Evolutionary conservation across 30 jellyfish, hydroid and myxozoan genomes (phyloP).

Genomic region (Pelagia noctiluca): DNA sequence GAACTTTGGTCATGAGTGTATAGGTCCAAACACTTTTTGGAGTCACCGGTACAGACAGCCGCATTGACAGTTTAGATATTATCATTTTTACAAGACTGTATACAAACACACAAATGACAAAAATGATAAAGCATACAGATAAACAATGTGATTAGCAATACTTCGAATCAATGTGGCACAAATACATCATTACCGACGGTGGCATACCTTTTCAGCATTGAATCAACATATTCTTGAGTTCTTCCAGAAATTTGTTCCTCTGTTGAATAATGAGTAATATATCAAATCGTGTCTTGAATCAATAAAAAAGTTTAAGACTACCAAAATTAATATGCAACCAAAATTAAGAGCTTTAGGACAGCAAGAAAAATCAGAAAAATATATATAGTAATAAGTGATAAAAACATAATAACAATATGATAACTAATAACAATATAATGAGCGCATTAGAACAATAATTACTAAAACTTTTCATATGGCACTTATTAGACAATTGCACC

Average conservation of each 20-base stretch:
- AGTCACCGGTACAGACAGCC: background rate
- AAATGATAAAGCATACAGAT: background rate
- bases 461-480: no score
- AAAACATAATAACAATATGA: background rate
- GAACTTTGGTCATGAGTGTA: no score
- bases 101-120: background rate
- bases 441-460: no score
- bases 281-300: no score
- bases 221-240: slow-evolving; percentile 62
- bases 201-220: slow-evolving; percentile 21
- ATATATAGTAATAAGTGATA: background rate
- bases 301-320: background rate
- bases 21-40: background rate
- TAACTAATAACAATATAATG: background rate
- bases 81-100: background rate
- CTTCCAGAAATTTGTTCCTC: slow-evolving; percentile 74
- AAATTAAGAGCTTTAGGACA: background rate
- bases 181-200: background rate
- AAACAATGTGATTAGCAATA: background rate
- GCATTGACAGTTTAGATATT: background rate
- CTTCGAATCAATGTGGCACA: no score
- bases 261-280: slow-evolving; percentile 26
- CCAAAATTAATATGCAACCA: background rate
- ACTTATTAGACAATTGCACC: no score
- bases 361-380: background rate